Evolutionary conservation across 1,140 invertebrate species (phyloP).

Genomic region (Psix sp.): DNA sequence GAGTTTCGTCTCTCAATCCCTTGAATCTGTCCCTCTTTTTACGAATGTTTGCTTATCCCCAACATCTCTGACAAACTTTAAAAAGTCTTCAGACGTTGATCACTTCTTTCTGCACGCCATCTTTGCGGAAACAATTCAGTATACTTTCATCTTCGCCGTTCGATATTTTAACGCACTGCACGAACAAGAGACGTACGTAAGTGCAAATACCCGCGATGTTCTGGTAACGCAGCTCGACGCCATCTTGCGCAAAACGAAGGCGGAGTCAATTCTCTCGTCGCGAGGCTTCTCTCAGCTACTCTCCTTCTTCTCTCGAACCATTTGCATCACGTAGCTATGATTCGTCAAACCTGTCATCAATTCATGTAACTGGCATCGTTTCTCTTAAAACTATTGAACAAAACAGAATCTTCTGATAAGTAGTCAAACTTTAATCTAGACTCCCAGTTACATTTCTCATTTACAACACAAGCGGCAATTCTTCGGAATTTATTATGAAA

Average conservation of each 20-base stretch:
- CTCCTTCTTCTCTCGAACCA: constrained; percentile 57
- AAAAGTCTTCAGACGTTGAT: too few species aligned
- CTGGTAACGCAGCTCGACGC: constrained; percentile 63
- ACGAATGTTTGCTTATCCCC: constrained; percentile 36
- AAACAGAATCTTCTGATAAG: too few species aligned
- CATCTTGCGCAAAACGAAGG: constrained; percentile 77
- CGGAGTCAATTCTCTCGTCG: constrained; percentile 72
- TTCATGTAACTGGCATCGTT: constrained; percentile 1
- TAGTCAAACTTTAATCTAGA: too few species aligned
- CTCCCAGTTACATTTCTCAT: too few species aligned
- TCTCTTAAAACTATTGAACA: too few species aligned
- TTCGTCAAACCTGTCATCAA: constrained; percentile 58
- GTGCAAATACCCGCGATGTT: constrained; percentile 37
- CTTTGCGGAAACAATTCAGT: too few species aligned
- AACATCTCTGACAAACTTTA: too few species aligned
- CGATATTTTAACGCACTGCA: too few species aligned
- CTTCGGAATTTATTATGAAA: too few species aligned
- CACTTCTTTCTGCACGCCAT: too few species aligned
- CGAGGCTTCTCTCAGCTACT: constrained; percentile 58
- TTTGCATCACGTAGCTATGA: constrained; percentile 55
- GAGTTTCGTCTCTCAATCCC: constrained; percentile 35
- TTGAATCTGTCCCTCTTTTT: constrained; percentile 36
- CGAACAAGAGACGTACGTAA: constrained; percentile 20
- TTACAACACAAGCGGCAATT: too few species aligned
- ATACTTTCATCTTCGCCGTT: too few species aligned